These are phyloP conservation scores for Crocuta crocuta DNA, from an alignment of 2,113 vertebrate genomes.

Conservation along the genomic window DNA sequence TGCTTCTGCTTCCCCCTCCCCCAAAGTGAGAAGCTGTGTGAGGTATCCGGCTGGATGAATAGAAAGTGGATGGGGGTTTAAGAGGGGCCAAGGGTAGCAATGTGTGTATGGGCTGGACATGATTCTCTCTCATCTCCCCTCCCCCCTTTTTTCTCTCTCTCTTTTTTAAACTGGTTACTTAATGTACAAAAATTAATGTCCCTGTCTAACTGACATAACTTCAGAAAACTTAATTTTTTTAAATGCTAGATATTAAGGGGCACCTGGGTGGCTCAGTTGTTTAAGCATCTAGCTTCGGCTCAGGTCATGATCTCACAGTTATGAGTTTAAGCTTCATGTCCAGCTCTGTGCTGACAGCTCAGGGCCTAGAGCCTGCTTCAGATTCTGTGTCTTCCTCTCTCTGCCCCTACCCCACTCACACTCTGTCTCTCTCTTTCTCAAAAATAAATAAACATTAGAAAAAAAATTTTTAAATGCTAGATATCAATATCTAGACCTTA, in stretches of 20 bases:
- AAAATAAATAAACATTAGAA: too few relatives aligned
- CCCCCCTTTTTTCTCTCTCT: neutral
- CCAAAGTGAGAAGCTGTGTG: neutral
- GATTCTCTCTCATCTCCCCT: neutral
- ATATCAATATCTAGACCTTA: neutral
- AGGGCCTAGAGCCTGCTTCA: too few relatives aligned
- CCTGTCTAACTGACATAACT: neutral
- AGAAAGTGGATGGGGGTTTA: neutral
- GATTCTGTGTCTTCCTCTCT: too few relatives aligned
- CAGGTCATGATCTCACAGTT: too few relatives aligned
- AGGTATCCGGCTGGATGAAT: neutral
- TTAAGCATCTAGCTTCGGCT: too few relatives aligned
- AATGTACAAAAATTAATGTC: neutral
- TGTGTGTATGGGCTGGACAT: neutral
- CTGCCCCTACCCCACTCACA: too few relatives aligned
- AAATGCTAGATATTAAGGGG: neutral
- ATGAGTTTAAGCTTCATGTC: too few relatives aligned
- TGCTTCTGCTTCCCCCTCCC: neutral
- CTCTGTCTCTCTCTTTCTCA: too few relatives aligned
- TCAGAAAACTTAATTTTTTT: neutral
- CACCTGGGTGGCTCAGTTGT: too few relatives aligned
- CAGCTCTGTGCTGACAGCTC: too few relatives aligned
- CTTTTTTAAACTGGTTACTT: slow-evolving; percentile 1
- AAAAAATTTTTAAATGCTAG: neutral
- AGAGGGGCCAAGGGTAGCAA: neutral